Evolutionary conservation across 2,113 vertebrate genomes (phyloP), one percentile per base, ranked within the genome.

Genomic region (Cichladusa arquata): DNA sequence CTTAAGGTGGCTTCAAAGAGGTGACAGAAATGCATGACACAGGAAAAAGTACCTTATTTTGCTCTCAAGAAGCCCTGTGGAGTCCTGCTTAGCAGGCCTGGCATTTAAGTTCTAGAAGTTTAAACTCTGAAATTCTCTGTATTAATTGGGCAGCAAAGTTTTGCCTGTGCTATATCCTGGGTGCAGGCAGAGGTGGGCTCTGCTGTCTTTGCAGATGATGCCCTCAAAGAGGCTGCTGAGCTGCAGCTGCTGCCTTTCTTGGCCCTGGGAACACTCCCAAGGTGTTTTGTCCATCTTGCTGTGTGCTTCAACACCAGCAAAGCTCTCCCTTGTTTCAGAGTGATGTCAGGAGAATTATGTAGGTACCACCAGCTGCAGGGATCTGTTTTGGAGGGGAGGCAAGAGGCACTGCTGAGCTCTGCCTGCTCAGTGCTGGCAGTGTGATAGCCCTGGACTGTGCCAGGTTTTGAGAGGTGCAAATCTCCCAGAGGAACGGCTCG

Each of bases 241-340:
- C 11, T 34, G 44, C 40, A 67, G 66, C 40, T 77, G 14, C 25
- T 72, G 58, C 12, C 5, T 56, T 77, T 73, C 40, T 44, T 78
- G 25, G 25, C 38, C 31, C 33, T 0, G 0, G 36, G 26, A 81
- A 34, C 1, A 4, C 19, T 53, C 45, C 7, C 6, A 19, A 25
- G 31, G 25, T 28, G 9, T 47, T 87, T 31, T 50, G 19, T 15
- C 25, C 23, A 5, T 34, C 1, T 3, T 5, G 3, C 29, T 2
- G 1, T 5, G 6, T 61, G 58, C 53, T 79, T 36, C 23, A 69
- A 40, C 7, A 71, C 28, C 60, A 61, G 64, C 6, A 44, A n/a
- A 81, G 20, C 20, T 65, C 3, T 6, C 31, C 5, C 28, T 4
- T 0, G 0, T 38, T 80, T n/a, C 23, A 31, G 33, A 25, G 9